A percentile compares a stretch with the other conserved stretches of the same genome.
These are phyloP conservation scores for Pipra filicauda DNA, from an alignment of 2,113 vertebrate genomes.

Conservation along the genomic window DNA sequence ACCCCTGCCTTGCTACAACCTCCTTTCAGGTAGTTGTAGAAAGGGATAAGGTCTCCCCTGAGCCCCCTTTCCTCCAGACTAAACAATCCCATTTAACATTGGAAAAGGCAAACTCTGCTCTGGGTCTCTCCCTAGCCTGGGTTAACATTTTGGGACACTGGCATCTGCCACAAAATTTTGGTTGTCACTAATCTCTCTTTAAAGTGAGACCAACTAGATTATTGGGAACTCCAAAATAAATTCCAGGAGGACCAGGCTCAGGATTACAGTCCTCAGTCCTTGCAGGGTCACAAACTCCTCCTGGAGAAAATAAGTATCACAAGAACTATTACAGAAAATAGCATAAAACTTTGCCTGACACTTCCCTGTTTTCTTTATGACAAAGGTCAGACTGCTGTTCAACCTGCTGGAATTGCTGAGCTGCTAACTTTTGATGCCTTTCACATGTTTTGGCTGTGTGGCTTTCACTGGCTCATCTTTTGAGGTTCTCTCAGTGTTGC, in stretches of 20 bases:
- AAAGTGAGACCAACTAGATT: neutral
- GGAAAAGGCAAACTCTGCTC: neutral
- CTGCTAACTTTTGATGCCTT: neutral
- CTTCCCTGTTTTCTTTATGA: neutral
- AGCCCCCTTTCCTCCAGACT: neutral
- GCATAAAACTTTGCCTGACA: neutral
- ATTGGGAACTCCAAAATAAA: neutral
- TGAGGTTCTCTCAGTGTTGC: neutral
- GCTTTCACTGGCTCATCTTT: slow-evolving; percentile 7
- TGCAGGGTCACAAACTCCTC: neutral
- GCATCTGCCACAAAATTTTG: neutral
- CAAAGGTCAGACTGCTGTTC: neutral
- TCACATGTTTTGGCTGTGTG: neutral
- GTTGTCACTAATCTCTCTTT: neutral
- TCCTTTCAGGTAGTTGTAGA: neutral
- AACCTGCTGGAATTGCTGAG: neutral
- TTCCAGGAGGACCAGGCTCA: neutral
- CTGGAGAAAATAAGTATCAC: neutral
- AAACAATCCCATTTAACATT: neutral
- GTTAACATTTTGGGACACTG: neutral
- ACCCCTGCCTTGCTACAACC: neutral
- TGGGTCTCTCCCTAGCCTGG: neutral
- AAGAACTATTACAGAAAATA: neutral
- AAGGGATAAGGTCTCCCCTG: neutral
- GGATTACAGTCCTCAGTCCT: neutral